Percentiles rank a stretch among this genome's conserved stretches.
phyloP scores from a whole-genome alignment of 2,797 vertebrate genomes.

The Euphonia xanthogaster region DNA sequence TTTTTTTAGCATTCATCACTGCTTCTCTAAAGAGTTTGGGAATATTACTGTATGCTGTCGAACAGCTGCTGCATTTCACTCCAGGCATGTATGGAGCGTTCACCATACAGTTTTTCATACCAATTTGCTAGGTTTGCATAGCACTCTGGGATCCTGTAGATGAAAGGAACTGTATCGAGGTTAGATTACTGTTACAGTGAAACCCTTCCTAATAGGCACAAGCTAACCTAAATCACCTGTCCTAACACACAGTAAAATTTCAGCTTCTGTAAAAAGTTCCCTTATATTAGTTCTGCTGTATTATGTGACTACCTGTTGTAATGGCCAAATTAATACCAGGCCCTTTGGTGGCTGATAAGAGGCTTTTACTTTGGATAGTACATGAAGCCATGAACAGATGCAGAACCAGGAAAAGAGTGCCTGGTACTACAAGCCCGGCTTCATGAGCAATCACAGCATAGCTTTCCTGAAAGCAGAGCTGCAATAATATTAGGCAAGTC shows the following conservation, averaged over 20 bases:
- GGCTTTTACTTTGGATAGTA: background rate
- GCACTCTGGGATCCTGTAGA: conserved; percentile 2
- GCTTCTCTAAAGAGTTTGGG: conserved; percentile 20
- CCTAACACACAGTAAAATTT: background rate
- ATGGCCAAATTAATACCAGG: background rate
- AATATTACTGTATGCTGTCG: background rate
- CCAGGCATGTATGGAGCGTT: conserved; percentile 39
- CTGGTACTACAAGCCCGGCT: background rate
- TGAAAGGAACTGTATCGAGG: background rate
- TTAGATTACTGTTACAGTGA: background rate
- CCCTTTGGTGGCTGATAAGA: background rate
- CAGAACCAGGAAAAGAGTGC: background rate
- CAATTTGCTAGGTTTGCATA: conserved; percentile 34
- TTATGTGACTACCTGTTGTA: conserved; percentile 1
- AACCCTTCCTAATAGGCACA: background rate
- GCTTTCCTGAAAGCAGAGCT: background rate
- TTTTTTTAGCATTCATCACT: conserved; percentile 50
- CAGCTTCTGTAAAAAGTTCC: background rate
- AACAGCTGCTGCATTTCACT: conserved; percentile 61
- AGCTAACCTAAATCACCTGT: background rate
- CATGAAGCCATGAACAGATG: background rate
- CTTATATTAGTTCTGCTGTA: background rate
- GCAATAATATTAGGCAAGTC: background rate
- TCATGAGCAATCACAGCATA: background rate
- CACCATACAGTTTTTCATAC: conserved; percentile 35